phyloP scores from a whole-genome alignment of 92 coral and sea anemone species.

The Parazoanthus darwini region DNA sequence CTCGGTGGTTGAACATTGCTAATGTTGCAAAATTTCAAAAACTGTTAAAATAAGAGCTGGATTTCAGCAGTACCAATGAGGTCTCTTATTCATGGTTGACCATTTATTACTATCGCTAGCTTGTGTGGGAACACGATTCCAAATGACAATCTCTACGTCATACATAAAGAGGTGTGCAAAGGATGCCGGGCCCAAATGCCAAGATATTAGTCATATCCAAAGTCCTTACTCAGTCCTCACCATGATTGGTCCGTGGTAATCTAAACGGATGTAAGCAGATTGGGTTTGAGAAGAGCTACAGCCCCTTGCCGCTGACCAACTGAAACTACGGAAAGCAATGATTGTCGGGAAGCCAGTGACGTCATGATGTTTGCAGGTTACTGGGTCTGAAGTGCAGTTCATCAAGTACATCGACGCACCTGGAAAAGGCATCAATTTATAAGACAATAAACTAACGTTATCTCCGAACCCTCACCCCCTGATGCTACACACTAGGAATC shows the following conservation, averaged over 20 bases:
- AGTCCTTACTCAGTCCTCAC: conserved; percentile 42
- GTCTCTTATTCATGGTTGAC: no score
- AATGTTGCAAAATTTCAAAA: no score
- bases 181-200: no score
- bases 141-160: no score
- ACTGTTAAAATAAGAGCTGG: no score
- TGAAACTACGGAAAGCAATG: conserved; percentile 90
- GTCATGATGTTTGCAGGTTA: conserved; percentile 70
- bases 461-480: neutral
- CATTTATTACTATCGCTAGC: no score
- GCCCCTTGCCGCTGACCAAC: conserved; percentile 78
- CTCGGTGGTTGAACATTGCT: neutral
- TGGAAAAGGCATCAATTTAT: conserved; percentile 14
- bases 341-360: conserved; percentile 92
- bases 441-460: neutral
- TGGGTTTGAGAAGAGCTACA: conserved; percentile 66
- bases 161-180: no score
- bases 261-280: conserved; percentile 73
- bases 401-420: conserved; percentile 86
- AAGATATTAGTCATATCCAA: neutral
- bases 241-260: conserved; percentile 86
- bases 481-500: no score
- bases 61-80: no score
- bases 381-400: conserved; percentile 88
- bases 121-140: no score